phyloP scores from a whole-genome alignment of 1,140 invertebrate species.

The Papilio aristodemus region DNA sequence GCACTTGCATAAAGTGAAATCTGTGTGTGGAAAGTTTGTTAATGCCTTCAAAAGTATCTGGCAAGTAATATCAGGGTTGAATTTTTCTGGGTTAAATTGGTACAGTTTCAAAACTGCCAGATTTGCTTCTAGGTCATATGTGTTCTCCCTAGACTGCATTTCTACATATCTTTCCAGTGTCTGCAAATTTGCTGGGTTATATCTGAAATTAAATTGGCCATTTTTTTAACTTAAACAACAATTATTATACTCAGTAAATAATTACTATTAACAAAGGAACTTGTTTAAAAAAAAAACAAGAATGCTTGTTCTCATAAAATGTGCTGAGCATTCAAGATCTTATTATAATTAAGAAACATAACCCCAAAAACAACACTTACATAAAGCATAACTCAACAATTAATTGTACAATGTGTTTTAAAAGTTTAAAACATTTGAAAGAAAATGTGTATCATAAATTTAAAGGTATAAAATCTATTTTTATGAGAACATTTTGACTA shows the following conservation, averaged over 20 bases:
- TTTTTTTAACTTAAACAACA: not conserved
- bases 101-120: slow-evolving; percentile 94
- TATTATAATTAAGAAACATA: no score
- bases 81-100: slow-evolving; percentile 96
- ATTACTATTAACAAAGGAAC: not conserved
- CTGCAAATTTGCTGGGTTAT: slow-evolving; percentile 96
- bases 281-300: no score
- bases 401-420: no score
- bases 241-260: not conserved
- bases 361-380: no score
- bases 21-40: slow-evolving; percentile 97
- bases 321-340: no score
- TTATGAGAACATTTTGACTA: not conserved
- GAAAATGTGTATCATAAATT: no score
- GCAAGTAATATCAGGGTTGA: slow-evolving; percentile 89
- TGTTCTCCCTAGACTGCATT: slow-evolving; percentile 94
- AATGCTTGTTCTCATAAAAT: no score
- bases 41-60: slow-evolving; percentile 96
- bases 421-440: no score
- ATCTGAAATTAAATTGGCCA: slow-evolving; percentile 80
- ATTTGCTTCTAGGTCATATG: slow-evolving; percentile 98
- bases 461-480: no score
- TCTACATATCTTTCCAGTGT: slow-evolving; percentile 96
- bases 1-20: slow-evolving; percentile 98
- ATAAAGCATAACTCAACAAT: no score